Evolutionary conservation across 2,797 vertebrate species (phyloP).

Genomic region (Onychomys torridus): DNA sequence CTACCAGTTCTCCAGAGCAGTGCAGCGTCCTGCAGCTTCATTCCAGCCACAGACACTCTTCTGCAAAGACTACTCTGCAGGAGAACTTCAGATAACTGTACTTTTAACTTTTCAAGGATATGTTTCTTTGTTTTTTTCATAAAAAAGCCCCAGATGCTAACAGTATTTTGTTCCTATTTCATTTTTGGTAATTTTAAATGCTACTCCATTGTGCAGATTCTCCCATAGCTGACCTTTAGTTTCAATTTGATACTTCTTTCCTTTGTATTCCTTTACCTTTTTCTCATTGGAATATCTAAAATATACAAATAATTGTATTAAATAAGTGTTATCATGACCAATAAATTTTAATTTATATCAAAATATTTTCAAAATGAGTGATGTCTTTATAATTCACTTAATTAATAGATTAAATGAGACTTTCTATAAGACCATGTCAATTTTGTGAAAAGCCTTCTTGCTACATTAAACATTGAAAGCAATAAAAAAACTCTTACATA

Average conservation of each 20-base stretch:
- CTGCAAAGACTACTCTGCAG: neutral
- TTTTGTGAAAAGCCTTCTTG: neutral
- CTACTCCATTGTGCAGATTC: neutral
- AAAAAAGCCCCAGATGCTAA: neutral
- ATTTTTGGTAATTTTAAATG: neutral
- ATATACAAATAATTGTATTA: neutral
- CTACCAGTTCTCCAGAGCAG: neutral
- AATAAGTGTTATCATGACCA: neutral
- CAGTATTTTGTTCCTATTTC: neutral
- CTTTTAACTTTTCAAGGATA: neutral
- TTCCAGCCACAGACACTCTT: neutral
- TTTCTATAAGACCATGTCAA: neutral
- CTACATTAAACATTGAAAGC: neutral
- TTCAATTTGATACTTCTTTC: neutral
- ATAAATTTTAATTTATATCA: constrained; percentile 19
- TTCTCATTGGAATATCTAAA: neutral
- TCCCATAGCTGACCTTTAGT: neutral
- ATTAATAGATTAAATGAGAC: neutral
- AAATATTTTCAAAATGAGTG: neutral
- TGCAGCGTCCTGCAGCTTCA: too few species aligned
- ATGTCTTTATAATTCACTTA: neutral
- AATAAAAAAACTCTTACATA: neutral
- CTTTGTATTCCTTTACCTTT: neutral
- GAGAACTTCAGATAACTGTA: neutral
- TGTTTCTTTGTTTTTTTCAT: neutral